Percentiles rank a stretch among this genome's conserved stretches.
These are phyloP conservation scores for Motacilla alba DNA, from an alignment of 2,113 vertebrate species.

Conservation along the genomic window DNA sequence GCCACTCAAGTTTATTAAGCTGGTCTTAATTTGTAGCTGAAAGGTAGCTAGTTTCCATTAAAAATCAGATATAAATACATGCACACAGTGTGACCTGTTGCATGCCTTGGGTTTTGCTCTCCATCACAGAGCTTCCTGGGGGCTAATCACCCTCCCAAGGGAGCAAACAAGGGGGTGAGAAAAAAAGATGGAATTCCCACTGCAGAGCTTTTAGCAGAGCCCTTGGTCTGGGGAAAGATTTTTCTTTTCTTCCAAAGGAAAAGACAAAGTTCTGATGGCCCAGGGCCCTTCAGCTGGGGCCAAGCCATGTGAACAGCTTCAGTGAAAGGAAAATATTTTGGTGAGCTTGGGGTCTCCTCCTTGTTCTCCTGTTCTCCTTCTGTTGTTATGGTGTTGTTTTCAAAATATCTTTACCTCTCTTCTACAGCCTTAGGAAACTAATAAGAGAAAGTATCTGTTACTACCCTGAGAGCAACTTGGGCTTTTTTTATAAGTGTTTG, in stretches of 20 bases:
- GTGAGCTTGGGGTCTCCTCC: not conserved
- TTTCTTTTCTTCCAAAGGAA: not conserved
- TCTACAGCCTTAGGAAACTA: not conserved
- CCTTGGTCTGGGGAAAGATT: not conserved
- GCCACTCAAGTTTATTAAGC: conserved; percentile 4
- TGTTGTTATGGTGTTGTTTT: not conserved
- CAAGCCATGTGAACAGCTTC: not conserved
- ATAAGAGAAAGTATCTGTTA: not conserved
- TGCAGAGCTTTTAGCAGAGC: not conserved
- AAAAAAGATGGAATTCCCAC: not conserved
- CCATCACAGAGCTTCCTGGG: not conserved
- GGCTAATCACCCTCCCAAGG: not conserved
- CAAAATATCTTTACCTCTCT: not conserved
- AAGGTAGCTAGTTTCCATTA: not conserved
- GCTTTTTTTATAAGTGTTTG: not conserved
- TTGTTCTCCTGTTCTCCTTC: not conserved
- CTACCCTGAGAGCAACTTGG: not conserved
- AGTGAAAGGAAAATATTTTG: not conserved
- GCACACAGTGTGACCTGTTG: not conserved
- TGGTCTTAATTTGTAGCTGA: not conserved
- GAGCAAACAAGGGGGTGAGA: not conserved
- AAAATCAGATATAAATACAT: not conserved
- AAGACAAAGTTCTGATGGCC: not conserved
- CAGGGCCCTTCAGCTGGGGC: not conserved
- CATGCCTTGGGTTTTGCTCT: not conserved